A percentile compares a stretch with the other conserved stretches of the same genome.
Conservation (phyloP, 1,140 invertebrate species). For the Nixonia krombeini region DNA sequence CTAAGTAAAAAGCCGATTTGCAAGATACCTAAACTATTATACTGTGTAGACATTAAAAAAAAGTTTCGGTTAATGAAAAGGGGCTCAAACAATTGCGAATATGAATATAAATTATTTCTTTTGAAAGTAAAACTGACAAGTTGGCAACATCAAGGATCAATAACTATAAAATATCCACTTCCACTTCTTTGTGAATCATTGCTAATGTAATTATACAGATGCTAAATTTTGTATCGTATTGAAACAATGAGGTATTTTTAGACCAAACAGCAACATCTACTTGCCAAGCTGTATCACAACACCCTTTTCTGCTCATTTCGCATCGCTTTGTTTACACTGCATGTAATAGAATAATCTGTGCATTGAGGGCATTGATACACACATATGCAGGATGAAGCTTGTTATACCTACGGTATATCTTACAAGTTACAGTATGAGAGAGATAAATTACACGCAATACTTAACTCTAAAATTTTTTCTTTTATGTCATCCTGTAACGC, state of each 20-base stretch:
- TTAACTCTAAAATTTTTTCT: too few relatives aligned
- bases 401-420: too few relatives aligned
- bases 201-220: constrained; percentile 66
- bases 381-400: too few relatives aligned
- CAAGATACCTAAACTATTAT: too few relatives aligned
- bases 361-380: constrained; percentile 6
- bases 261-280: constrained; percentile 57
- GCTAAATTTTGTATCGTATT: constrained; percentile 67
- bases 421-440: too few relatives aligned
- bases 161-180: constrained; percentile 43
- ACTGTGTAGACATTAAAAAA: too few relatives aligned
- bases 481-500: too few relatives aligned
- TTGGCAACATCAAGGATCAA: not conserved
- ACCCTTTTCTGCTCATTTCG: constrained; percentile 17
- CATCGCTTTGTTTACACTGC: constrained; percentile 55
- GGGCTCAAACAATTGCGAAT: too few relatives aligned
- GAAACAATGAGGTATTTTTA: constrained; percentile 70
- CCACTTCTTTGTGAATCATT: constrained; percentile 60
- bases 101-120: too few relatives aligned
- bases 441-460: too few relatives aligned
- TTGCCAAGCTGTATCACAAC: constrained; percentile 1
- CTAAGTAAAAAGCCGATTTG: too few relatives aligned
- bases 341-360: constrained; percentile 67
- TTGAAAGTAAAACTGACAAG: not conserved
- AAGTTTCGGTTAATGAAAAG: too few relatives aligned